Percentiles rank a stretch among this genome's conserved stretches.
phyloP scores from a whole-genome alignment of 2,113 vertebrate genomes.

The Pachycephala philippinensis region DNA sequence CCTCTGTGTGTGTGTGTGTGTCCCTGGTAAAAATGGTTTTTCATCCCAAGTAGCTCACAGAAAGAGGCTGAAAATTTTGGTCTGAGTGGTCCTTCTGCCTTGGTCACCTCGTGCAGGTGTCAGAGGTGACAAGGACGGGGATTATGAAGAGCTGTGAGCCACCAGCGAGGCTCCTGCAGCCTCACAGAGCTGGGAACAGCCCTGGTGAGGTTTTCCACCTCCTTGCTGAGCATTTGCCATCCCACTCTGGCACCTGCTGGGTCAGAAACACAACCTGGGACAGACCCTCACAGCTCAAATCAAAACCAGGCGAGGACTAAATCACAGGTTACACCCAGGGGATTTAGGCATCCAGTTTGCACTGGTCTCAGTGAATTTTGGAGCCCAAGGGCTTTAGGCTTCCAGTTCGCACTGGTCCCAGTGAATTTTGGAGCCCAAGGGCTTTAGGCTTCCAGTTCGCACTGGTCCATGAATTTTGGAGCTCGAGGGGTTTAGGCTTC shows the following conservation, averaged over 20 bases:
- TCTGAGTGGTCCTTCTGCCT: not conserved
- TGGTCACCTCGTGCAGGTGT: not conserved
- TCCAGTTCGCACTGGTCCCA: accelerated
- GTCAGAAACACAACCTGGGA: not conserved
- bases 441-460: not conserved
- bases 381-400: not conserved
- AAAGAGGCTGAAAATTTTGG: not conserved
- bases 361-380: not conserved
- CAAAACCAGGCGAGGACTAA: not conserved
- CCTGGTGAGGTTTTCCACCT: not conserved
- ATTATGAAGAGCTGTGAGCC: not conserved
- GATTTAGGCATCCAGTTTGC: not conserved
- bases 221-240: not conserved
- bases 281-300: not conserved
- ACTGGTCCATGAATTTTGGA: not conserved
- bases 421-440: not conserved
- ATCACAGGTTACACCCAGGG: too few relatives aligned
- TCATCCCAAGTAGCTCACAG: not conserved
- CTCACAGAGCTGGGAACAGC: not conserved
- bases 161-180: not conserved
- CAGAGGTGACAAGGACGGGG: not conserved
- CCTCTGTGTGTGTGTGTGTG: not conserved
- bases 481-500: accelerated
- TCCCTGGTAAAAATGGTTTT: accelerated
- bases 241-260: not conserved